phyloP scores from a whole-genome alignment of 2,797 vertebrate species.

The Periparus ater region DNA sequence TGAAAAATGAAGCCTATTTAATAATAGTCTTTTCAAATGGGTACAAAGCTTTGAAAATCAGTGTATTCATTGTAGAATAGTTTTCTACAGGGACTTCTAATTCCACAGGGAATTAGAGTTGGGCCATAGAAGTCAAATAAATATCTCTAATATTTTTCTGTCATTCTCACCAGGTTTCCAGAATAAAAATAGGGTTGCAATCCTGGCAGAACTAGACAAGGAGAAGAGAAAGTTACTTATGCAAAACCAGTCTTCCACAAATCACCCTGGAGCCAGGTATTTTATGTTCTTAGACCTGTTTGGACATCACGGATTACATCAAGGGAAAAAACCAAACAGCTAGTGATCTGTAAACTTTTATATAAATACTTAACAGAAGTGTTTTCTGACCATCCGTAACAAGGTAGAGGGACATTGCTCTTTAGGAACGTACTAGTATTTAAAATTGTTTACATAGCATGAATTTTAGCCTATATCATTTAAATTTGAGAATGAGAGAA shows the following conservation, averaged over 20 bases:
- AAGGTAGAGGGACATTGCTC: background rate
- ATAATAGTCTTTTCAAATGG: background rate
- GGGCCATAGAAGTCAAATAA: background rate
- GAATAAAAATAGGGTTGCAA: conserved; percentile 93
- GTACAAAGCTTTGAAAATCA: background rate
- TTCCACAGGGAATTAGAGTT: conserved; percentile 1
- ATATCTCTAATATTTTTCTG: conserved; percentile 45
- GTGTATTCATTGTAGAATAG: background rate
- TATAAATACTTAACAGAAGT: background rate
- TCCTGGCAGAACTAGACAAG: conserved; percentile 95
- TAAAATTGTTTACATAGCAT: background rate
- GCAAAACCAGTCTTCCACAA: conserved; percentile 91
- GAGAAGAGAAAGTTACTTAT: conserved; percentile 92
- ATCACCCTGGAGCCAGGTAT: conserved; percentile 93
- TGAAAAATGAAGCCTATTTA: background rate
- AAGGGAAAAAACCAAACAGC: background rate
- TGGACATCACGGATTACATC: background rate
- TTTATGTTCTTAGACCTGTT: conserved; percentile 25
- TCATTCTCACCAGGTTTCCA: conserved; percentile 82
- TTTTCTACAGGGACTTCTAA: conserved; percentile 19
- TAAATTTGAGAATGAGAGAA: background rate
- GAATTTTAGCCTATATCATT: background rate
- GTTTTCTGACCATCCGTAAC: background rate
- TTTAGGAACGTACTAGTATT: background rate
- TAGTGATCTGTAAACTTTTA: background rate